Percentiles rank a stretch among this genome's conserved stretches.
phyloP scores from a whole-genome alignment of 2,888 invertebrate species.

The Colletes collaris region DNA sequence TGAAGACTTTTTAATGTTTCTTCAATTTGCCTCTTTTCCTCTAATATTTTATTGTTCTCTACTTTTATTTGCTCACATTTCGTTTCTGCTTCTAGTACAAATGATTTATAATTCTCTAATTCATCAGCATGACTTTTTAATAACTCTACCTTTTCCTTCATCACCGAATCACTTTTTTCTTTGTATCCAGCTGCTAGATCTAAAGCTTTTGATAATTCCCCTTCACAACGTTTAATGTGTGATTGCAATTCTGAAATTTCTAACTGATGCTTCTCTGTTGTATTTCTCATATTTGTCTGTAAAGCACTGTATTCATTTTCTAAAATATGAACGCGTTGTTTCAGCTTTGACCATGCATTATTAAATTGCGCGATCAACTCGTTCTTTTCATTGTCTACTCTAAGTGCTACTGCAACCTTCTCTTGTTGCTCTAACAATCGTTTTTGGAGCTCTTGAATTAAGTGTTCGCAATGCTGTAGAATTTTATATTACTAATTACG shows the following conservation, averaged over 20 bases:
- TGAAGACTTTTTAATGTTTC: conserved; percentile 75
- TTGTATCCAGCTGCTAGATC: conserved; percentile 85
- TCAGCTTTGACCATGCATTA: conserved; percentile 86
- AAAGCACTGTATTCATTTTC: conserved; percentile 80
- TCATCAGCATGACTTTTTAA: conserved; percentile 78
- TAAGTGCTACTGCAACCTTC: conserved; percentile 90
- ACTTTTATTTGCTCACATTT: conserved; percentile 75
- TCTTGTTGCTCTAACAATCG: conserved; percentile 91
- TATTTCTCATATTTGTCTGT: conserved; percentile 83
- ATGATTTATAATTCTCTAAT: conserved; percentile 77
- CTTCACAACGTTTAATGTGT: conserved; percentile 87
- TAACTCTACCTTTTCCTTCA: conserved; percentile 79
- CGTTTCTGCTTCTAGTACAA: conserved; percentile 78
- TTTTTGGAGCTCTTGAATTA: conserved; percentile 90
- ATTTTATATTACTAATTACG: background rate
- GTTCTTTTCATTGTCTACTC: conserved; percentile 91
- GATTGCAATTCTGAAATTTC: conserved; percentile 84
- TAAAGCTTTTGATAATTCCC: conserved; percentile 89
- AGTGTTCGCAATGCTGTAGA: conserved; percentile 89
- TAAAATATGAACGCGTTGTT: conserved; percentile 79
- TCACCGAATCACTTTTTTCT: conserved; percentile 78
- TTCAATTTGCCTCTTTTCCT: conserved; percentile 74
- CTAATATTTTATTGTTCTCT: conserved; percentile 75
- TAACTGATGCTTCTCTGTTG: conserved; percentile 84
- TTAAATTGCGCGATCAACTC: conserved; percentile 87